Evolutionary conservation across 2,113 vertebrate species (phyloP).

Genomic region (Illadopsis cleaveri): DNA sequence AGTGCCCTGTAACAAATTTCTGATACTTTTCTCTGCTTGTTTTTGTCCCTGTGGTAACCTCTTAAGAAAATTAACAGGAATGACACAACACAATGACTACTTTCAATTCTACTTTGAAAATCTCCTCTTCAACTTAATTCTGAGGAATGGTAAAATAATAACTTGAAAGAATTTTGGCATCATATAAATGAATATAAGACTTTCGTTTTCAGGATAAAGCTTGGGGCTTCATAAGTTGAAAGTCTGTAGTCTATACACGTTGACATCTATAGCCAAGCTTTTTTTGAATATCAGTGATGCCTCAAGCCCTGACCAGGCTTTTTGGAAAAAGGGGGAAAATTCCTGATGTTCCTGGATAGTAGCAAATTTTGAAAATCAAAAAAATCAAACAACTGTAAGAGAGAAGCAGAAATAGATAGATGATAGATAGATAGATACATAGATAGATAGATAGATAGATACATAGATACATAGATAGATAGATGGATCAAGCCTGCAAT

Average conservation of each 20-base stretch:
- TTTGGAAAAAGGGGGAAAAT: neutral
- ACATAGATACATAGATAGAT: too few relatives aligned
- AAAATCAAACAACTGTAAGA: neutral
- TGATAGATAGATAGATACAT: neutral
- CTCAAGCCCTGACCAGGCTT: neutral
- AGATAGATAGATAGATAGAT: neutral
- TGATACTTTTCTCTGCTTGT: neutral
- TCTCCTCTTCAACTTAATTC: neutral
- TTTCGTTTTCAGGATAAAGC: neutral
- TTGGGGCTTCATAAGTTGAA: neutral
- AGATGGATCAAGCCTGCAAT: neutral
- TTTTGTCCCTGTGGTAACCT: neutral
- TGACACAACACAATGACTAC: neutral
- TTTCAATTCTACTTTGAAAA: neutral
- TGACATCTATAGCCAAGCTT: neutral
- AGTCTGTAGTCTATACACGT: fast-evolving
- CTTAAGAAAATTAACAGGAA: neutral
- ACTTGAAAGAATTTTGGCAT: neutral
- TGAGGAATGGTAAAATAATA: neutral
- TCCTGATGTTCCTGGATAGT: neutral
- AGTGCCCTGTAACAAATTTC: neutral
- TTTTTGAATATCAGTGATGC: neutral
- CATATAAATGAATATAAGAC: neutral
- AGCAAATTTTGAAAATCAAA: neutral
- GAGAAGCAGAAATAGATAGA: neutral